Percentiles rank a stretch among this genome's conserved stretches.
Conservation (phyloP, 2,113 vertebrate species). For the Kryptolebias marmoratus region DNA sequence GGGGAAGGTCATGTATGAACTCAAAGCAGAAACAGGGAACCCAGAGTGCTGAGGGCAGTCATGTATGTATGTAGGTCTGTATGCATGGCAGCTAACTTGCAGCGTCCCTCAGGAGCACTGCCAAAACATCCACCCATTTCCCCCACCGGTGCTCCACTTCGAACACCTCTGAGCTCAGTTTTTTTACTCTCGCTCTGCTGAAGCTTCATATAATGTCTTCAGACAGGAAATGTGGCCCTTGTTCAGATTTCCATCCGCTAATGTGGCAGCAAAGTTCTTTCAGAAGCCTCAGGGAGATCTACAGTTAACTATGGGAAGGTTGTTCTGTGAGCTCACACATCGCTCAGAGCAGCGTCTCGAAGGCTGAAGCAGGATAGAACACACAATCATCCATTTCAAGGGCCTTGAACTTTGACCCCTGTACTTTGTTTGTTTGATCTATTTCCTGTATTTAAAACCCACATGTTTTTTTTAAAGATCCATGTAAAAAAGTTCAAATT, state of each 20-base stretch:
- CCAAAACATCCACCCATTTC: slow-evolving; percentile 70
- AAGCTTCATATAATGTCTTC: slow-evolving; percentile 36
- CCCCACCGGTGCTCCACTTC: slow-evolving; percentile 45
- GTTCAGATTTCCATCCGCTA: slow-evolving; percentile 47
- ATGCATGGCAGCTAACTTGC: slow-evolving; percentile 31
- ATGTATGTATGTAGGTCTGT: slow-evolving; percentile 38
- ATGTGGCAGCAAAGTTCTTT: slow-evolving; percentile 11
- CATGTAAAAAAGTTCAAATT: too few relatives aligned
- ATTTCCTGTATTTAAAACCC: too few relatives aligned
- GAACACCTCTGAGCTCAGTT: slow-evolving; percentile 6
- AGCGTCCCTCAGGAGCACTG: slow-evolving; percentile 44
- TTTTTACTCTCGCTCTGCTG: slow-evolving; percentile 41
- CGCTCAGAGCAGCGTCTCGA: not conserved
- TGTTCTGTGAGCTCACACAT: slow-evolving; percentile 9
- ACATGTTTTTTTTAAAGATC: too few relatives aligned
- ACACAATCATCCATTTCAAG: too few relatives aligned
- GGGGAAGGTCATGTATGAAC: slow-evolving; percentile 62
- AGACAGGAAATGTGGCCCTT: slow-evolving; percentile 51
- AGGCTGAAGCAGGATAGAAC: slow-evolving; percentile 19
- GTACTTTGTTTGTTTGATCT: too few relatives aligned
- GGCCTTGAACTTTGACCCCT: too few relatives aligned
- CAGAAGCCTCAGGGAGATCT: slow-evolving; percentile 9
- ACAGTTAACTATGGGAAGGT: slow-evolving; percentile 29
- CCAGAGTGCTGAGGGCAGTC: slow-evolving; percentile 17
- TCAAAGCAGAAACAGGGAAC: slow-evolving; percentile 41